phyloP scores from a whole-genome alignment of 2,797 vertebrate genomes.

The Chiroxiphia lanceolata region DNA sequence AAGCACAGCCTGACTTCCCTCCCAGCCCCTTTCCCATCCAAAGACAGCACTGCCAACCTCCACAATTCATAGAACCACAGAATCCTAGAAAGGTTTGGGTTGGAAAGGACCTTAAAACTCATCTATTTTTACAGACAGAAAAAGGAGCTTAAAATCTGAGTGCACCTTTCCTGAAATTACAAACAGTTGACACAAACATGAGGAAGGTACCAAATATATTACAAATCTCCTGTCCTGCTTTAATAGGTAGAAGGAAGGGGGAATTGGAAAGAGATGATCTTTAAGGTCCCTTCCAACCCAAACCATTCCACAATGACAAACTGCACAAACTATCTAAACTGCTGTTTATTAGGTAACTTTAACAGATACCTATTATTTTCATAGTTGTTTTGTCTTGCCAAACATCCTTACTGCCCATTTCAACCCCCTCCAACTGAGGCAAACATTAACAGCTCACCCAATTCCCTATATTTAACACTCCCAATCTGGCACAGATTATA shows the following conservation, averaged over 20 bases:
- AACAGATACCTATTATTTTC: not conserved
- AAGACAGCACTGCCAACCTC: not conserved
- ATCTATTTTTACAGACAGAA: not conserved
- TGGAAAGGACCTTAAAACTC: not conserved
- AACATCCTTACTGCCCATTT: not conserved
- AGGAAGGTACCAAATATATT: not conserved
- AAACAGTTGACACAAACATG: not conserved
- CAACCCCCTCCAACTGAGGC: not conserved
- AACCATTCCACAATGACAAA: not conserved
- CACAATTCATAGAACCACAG: not conserved
- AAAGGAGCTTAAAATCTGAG: not conserved
- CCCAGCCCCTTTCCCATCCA: not conserved
- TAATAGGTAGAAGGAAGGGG: not conserved
- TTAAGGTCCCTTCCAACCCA: not conserved
- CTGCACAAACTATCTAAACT: not conserved
- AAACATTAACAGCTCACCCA: not conserved
- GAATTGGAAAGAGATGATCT: not conserved
- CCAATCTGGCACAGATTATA: conserved; percentile 17
- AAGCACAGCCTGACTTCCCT: not conserved
- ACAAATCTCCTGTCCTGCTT: not conserved
- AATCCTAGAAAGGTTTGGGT: not conserved
- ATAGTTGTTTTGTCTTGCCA: not conserved
- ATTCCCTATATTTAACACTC: conserved; percentile 19
- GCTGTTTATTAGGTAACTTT: not conserved
- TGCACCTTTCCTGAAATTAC: not conserved